Base-by-base conservation (phyloP, 2,888 invertebrate genomes). In the Lingula anatina region DNA sequence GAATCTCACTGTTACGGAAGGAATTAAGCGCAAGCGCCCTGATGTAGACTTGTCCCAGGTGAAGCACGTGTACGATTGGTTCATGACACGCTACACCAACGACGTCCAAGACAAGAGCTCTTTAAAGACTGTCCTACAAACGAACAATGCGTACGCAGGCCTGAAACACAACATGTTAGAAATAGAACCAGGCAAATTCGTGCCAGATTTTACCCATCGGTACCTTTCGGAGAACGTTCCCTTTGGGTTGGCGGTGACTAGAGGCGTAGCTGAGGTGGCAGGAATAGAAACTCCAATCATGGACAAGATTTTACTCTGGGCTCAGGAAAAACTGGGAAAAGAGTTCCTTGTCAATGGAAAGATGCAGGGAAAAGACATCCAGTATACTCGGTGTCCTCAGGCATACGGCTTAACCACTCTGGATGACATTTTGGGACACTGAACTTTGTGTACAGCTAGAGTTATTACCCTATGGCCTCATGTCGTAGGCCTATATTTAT, bases 211-310 rank as follows among this genome's bases (percentile, higher is more conserved):
- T 44, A 49, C 25, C 12, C 61, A 64, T 50, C 55, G 68, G n/a
- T 68, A 68, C 53, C 53, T 54, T 24, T 40, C 57, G 4, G 68
- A 68, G 42, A 66, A 67, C 44, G 49, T 66, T 12, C 67, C 67
- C 1, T 65, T 54, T 45, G 67, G 67, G 15, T 45, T 66, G 12
- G 61, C 61, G 12, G 63, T 67, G 3, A 56, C 62, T 49, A 64
- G 64, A 38, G 68, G 68, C 1, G 57, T 66, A 21, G 62, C 64
- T 5, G 54, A 60, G 44, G 58, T 64, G 31, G 63, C 57, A 0
- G 62, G 61, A 2, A 61, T 65, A 1, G 45, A 48, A 21, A 65
- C 68, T 4, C 68, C 68, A 3, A 54, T 54, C 5, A 63, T 62
- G 25, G 66, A 68, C 49, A 46, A 51, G 26, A 56, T 65, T 12